Evolutionary conservation across 2,888 invertebrate species (phyloP), one percentile per base, ranked within the genome.

Genomic region (Erynnis tages): DNA sequence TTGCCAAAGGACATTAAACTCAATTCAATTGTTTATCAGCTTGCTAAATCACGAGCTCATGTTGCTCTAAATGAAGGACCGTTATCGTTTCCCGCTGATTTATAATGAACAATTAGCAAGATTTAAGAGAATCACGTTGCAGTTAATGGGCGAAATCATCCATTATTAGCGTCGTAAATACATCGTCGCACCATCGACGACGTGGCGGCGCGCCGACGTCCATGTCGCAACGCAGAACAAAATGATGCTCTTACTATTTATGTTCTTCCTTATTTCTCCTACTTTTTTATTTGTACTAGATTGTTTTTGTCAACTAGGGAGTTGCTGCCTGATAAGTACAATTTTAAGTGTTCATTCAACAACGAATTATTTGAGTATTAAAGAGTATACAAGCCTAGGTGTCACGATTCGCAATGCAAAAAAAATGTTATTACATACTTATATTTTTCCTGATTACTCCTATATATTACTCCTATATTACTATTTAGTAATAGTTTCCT

Each of bases 41-140:
- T 21, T 21, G 21, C 21, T 21, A 21, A 30, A 11, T 30, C 14
- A 25, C 32, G 19, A 29, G 11, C 16, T 25, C 41, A 37, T 16
- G 25, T 11, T 34, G 37, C 23, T 19, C 45, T 53, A 25, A 45
- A 21, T 17, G 7, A 25, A 17, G 13, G 30, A 41, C 34, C 10
- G 7, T 19, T 32, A 41, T 21, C 25, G 30, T 48, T 54, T 45
- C 52, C 41, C 25, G 48, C 57, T 61, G 61, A 59, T 61, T 62
- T 63, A 60, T 56, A 57, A 49, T 48, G 54, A 54, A 59, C 73
- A 76, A 82, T 82, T 82, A 80, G 81, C 73, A 68, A 71, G 73
- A 79, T 81, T 82, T 77, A 76, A 75, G 61, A 76, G 65, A 73
- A 76, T 77, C 80, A 79, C 76, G 75, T 75, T 65, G 64, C 63